Percentiles rank a stretch among this genome's conserved stretches.
Conservation (phyloP, 2,888 invertebrate genomes). For the Nomada flava region DNA sequence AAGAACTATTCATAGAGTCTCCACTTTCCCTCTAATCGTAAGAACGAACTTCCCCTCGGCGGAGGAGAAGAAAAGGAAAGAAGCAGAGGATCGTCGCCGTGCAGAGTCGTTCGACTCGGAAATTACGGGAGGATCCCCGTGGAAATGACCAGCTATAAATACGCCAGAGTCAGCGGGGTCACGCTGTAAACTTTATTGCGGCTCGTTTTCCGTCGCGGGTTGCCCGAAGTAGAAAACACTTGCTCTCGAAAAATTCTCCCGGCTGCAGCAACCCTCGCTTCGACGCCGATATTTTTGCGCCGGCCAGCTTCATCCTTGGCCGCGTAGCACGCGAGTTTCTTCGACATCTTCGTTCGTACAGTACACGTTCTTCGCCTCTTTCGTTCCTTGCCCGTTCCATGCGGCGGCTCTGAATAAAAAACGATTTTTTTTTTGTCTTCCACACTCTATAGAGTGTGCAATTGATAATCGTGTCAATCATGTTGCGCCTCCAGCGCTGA, state of each 20-base stretch:
- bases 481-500: slow-evolving; percentile 27
- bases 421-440: background rate
- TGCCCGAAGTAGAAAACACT: slow-evolving; percentile 29
- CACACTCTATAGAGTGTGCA: background rate
- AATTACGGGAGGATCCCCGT: slow-evolving; percentile 50
- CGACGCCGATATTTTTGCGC: slow-evolving; percentile 37
- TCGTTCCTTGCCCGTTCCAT: background rate
- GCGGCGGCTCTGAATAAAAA: background rate
- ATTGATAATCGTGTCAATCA: slow-evolving; percentile 13
- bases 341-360: background rate
- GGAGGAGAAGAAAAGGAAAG: background rate
- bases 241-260: slow-evolving; percentile 37
- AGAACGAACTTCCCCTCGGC: background rate
- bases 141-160: slow-evolving; percentile 57
- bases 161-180: slow-evolving; percentile 37
- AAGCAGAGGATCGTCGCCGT: slow-evolving; percentile 13
- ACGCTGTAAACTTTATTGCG: slow-evolving; percentile 53
- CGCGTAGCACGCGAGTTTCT: slow-evolving; percentile 10
- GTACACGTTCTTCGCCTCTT: background rate
- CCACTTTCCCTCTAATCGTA: background rate
- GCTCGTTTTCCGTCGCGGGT: slow-evolving; percentile 44
- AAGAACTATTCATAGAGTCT: too few species aligned
- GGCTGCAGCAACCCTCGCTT: slow-evolving; percentile 32
- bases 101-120: slow-evolving; percentile 27
- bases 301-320: slow-evolving; percentile 32